A percentile compares a stretch with the other conserved stretches of the same genome.
These are phyloP conservation scores for Cataglyphis altisquamis DNA, from an alignment of 2,888 invertebrate genomes.

Conservation along the genomic window DNA sequence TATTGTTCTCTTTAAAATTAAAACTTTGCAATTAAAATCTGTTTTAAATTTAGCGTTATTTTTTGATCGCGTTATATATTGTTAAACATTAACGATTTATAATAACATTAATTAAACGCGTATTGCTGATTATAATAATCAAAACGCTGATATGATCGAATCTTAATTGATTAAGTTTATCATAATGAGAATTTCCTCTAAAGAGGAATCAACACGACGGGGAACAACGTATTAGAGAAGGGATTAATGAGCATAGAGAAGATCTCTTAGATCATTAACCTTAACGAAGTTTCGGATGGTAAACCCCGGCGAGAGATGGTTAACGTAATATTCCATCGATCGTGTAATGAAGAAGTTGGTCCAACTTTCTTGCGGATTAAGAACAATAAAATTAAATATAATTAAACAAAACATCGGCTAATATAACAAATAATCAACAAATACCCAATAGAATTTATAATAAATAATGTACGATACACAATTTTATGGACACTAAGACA, in stretches of 20 bases:
- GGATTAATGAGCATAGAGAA: constrained; percentile 49
- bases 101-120: constrained; percentile 19
- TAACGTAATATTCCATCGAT: constrained; percentile 52
- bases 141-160: not conserved
- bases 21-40: not conserved
- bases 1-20: not conserved
- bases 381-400: constrained; percentile 19
- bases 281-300: constrained; percentile 57
- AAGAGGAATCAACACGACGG: constrained; percentile 40
- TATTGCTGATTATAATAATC: not conserved
- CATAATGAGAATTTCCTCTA: constrained; percentile 45
- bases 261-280: constrained; percentile 62
- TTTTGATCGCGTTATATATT: not conserved
- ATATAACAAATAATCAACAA: not conserved
- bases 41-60: not conserved
- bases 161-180: constrained; percentile 52
- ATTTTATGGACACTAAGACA: not conserved
- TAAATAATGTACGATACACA: not conserved
- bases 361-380: constrained; percentile 4
- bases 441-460: constrained; percentile 9
- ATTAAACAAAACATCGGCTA: not conserved
- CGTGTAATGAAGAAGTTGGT: constrained; percentile 31
- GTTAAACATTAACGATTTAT: not conserved
- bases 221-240: constrained; percentile 45
- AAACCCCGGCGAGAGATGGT: constrained; percentile 51